Evolutionary conservation across 2,113 vertebrate genomes (phyloP).

Genomic region (Dicaeum eximium): DNA sequence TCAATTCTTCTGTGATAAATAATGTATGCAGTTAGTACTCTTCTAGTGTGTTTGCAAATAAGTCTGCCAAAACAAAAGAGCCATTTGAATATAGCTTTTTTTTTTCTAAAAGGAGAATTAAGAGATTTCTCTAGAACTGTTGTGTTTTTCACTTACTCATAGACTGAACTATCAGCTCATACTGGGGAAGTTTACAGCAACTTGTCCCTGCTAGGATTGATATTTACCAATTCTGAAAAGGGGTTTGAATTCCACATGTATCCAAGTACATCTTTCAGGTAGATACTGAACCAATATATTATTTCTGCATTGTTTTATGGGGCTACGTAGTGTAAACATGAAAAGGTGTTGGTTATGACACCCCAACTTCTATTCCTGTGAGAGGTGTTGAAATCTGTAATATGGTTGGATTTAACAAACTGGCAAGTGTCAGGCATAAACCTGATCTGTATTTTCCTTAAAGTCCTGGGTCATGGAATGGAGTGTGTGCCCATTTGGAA

Average conservation of each 20-base stretch:
- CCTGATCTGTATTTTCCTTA: not conserved
- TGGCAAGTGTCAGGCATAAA: not conserved
- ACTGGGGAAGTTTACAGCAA: not conserved
- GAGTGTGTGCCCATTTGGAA: not conserved
- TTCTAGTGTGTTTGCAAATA: not conserved
- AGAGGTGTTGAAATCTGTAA: not conserved
- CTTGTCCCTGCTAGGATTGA: not conserved
- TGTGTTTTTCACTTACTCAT: not conserved
- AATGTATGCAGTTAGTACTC: not conserved
- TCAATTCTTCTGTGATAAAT: not conserved
- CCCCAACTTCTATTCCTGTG: not conserved
- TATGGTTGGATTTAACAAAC: not conserved
- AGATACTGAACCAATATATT: fast-evolving
- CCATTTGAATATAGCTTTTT: not conserved
- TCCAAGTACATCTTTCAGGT: not conserved
- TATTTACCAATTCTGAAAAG: not conserved
- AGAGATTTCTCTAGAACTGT: not conserved
- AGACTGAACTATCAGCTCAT: not conserved
- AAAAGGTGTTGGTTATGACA: not conserved
- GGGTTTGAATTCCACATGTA: not conserved
- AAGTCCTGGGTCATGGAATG: not conserved
- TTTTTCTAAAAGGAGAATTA: not conserved
- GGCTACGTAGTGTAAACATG: fast-evolving
- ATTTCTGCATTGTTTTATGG: not conserved
- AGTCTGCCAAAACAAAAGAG: not conserved